phyloP scores from a whole-genome alignment of 1,140 invertebrate species.

The Cydia amplana region DNA sequence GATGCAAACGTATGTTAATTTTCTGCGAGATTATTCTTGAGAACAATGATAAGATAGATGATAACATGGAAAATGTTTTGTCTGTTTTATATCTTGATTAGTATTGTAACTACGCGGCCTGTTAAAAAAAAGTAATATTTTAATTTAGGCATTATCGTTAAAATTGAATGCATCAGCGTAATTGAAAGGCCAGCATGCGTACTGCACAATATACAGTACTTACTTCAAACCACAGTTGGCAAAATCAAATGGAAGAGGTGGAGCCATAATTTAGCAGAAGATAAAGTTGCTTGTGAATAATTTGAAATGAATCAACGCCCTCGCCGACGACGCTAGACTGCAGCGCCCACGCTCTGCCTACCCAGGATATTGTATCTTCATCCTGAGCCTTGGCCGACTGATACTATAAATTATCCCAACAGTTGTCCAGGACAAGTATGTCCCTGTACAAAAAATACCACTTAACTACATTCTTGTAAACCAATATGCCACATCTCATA shows the following conservation, averaged over 20 bases:
- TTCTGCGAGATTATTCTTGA: conserved; percentile 1
- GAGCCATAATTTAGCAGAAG: conserved; percentile 62
- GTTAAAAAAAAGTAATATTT: neutral
- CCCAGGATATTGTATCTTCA: conserved; percentile 28
- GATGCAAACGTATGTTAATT: conserved; percentile 23
- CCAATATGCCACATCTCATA: conserved; percentile 28
- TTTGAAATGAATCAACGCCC: conserved; percentile 56
- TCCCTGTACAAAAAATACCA: neutral
- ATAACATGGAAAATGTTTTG: neutral
- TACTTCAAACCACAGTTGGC: conserved; percentile 32
- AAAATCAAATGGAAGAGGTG: conserved; percentile 44
- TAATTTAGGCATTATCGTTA: neutral
- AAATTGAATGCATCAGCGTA: neutral
- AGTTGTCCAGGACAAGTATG: neutral
- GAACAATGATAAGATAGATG: neutral
- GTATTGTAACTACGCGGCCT: too few relatives aligned
- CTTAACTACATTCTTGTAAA: neutral
- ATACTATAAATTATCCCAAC: conserved; percentile 23
- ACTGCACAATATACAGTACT: neutral
- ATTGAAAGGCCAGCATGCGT: neutral
- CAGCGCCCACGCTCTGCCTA: conserved; percentile 44
- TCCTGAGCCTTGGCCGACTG: neutral
- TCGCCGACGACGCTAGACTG: conserved; percentile 38
- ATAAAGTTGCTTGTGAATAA: conserved; percentile 60
- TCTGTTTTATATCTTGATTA: neutral